Base-by-base conservation (phyloP, 2,797 vertebrate species). In the Esox masquinongy region DNA sequence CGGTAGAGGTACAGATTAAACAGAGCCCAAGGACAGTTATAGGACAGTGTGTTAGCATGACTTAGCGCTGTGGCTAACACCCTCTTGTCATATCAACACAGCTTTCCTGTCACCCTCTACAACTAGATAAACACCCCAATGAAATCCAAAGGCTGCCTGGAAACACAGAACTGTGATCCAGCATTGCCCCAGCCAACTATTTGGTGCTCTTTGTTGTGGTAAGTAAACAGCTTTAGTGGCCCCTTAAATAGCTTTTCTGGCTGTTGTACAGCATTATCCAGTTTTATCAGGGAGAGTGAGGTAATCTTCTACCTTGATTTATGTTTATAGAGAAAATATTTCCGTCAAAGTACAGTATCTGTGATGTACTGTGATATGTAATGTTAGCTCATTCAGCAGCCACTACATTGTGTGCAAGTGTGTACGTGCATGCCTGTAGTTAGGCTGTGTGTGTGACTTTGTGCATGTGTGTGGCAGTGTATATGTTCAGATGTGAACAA, bases 71-170 rank as follows among this genome's bases (percentile, higher is more conserved):
- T 26, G 77, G 72, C 84, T 77, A 76, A 83, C 89, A 89, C 79
- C 83, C 86, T 85, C 85, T 87, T 82, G 77, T 87, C 78, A 83
- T 77, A 82, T 75, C 81, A 75, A 70, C 47, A 36, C 77, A 72
- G 76, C 68, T 78, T 71, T 72, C 36, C 73, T 81, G 81, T 88
- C 88, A 87, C 86, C 80, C 85, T 72, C 51, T 51, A 64, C 77
- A 77, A 79, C 78, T 15, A 82, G 71, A 72, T 67, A 81, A 83
- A 82, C 7, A 0, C 22, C 68, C 74, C 19, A 36, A 84, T 61
- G 78, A 61, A 76, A 1, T 61, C 83, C 83, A 90, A 84, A 69
- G 56, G 59, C 80, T 82, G 80, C 85, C 80, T 81, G 83, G 79
- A 89, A 87, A 78, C 63, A 19, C 47, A 73, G 80, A 74, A 9